phyloP scores from a whole-genome alignment of 2,888 invertebrate genomes.

The Allophyes oxyacanthae region DNA sequence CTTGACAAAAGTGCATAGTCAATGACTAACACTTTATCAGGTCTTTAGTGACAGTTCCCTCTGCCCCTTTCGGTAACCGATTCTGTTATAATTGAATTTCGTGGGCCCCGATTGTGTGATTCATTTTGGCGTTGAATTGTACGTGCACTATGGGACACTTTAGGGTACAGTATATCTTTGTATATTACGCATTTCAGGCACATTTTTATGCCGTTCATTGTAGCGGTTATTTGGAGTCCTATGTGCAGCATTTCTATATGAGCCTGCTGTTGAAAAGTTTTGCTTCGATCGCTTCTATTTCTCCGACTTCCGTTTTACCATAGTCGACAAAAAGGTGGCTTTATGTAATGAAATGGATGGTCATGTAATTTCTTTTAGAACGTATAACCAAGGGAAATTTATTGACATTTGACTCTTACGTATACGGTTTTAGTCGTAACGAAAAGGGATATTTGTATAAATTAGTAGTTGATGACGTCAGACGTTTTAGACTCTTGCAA shows the following conservation, averaged over 20 bases:
- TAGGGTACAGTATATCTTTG: not conserved
- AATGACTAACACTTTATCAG: slow-evolving; percentile 21
- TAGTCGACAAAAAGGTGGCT: no score
- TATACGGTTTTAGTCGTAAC: not conserved
- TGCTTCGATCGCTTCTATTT: no score
- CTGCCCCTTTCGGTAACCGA: not conserved
- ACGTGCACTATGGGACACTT: no score
- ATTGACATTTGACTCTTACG: not conserved
- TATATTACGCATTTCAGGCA: slow-evolving; percentile 16
- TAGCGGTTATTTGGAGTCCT: slow-evolving; percentile 19
- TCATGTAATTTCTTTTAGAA: slow-evolving; percentile 5
- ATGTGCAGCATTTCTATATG: no score
- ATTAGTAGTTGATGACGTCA: slow-evolving; percentile 18
- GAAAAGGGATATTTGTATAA: not conserved
- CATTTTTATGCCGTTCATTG: slow-evolving; percentile 13
- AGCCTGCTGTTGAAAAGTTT: no score
- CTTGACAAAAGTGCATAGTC: slow-evolving; percentile 35
- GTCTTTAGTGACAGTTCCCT: slow-evolving; percentile 11
- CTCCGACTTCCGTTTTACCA: no score
- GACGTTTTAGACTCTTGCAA: slow-evolving; percentile 25
- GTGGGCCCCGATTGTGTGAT: not conserved
- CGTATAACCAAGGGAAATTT: no score
- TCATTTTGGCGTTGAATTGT: not conserved
- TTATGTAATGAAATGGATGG: not conserved
- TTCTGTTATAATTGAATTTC: not conserved